Evolutionary conservation across 1,140 invertebrate species (phyloP), one percentile per base, ranked within the genome.

Genomic region (Tetranychus urticae): DNA sequence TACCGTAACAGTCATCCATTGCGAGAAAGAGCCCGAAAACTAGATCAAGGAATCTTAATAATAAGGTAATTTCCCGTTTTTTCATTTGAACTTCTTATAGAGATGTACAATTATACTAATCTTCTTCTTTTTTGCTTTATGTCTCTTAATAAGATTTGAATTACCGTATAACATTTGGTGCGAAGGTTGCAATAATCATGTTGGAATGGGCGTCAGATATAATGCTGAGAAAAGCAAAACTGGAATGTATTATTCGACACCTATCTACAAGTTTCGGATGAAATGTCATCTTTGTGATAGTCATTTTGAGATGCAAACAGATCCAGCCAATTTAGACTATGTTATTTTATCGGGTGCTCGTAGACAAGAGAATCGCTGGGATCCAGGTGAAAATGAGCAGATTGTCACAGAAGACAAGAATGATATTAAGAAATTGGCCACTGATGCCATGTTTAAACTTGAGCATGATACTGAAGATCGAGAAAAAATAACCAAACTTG

Each of bases 101-200:
- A 37, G 58, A 33, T 61, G 13, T 12, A 58, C 14, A 31, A 39
- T 23, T 23, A 23, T 23, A 23, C 23, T 23, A 1, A n/a, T n/a
- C 13, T 50, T 14, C 14, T 50, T 50, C 48, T 50, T 10, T 50
- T 31, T 42, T 42, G 10, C 5, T 50, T 31, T 6, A 10, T 50
- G 14, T 52, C n/a, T 52, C 6, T 52, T 33, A 8, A 8, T 23
- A 12, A 78, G 93, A 61, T 99, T 99, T 81, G 96, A 99, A 76
- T 94, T 99, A 91, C 96, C 96, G 1, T 99, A 93, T 68, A 99
- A 99, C 74, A 97, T 99, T 65, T 99, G 92, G 92, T 97, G 92
- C 69, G 84, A 91, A 58, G 92, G 92, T 37, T 99, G 96, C 72
- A 82, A 85, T 58, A 98, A 94, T 76, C 94, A 97, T 70, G 92